Evolutionary conservation across 2,888 invertebrate genomes (phyloP).

Genomic region (Hypena proboscidalis): DNA sequence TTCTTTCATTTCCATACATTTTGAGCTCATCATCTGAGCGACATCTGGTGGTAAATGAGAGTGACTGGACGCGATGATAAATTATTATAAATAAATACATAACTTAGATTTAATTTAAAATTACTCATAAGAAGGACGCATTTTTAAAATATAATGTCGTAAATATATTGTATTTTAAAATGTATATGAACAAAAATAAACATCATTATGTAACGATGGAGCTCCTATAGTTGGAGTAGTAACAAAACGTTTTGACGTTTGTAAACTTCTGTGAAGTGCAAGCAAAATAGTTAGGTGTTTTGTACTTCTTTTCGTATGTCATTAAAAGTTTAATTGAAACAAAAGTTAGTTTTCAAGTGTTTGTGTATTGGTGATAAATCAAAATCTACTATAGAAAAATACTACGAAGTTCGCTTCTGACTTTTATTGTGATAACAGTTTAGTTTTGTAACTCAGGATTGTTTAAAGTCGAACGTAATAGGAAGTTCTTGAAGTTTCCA

Average conservation of each 20-base stretch:
- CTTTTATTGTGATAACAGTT: constrained; percentile 18
- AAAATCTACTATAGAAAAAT: constrained; percentile 19
- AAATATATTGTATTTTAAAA: no score
- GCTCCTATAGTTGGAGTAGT: background rate
- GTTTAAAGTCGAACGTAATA: constrained; percentile 25
- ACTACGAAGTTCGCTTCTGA: constrained; percentile 10
- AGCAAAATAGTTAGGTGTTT: no score
- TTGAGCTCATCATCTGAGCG: no score
- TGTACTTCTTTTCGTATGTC: constrained; percentile 42
- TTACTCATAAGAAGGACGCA: no score
- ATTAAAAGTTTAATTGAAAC: constrained; percentile 40
- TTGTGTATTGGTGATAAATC: constrained; percentile 22
- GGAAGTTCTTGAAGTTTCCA: constrained; percentile 72
- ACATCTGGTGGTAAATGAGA: no score
- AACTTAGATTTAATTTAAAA: no score
- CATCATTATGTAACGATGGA: no score
- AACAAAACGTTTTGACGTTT: constrained; percentile 39
- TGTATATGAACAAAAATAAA: no score
- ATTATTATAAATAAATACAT: no score
- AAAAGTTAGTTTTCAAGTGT: constrained; percentile 20
- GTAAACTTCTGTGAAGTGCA: constrained; percentile 29
- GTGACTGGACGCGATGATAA: no score
- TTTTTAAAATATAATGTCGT: no score
- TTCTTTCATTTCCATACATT: no score
- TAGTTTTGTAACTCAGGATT: constrained; percentile 14